These are phyloP conservation scores for Homarus gammarus DNA, from an alignment of 2,888 invertebrate species.

Conservation along the genomic window DNA sequence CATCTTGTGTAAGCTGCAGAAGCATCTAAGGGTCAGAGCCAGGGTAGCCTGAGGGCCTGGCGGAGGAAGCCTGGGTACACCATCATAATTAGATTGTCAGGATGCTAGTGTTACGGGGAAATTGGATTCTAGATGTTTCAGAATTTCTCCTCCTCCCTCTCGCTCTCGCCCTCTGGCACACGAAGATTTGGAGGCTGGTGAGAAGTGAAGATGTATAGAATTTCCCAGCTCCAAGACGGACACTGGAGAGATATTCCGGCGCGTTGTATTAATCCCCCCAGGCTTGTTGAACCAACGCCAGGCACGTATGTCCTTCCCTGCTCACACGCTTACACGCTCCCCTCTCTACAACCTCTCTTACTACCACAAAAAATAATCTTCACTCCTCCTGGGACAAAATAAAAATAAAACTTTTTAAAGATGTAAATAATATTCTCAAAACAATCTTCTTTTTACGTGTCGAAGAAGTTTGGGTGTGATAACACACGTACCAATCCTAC, in stretches of 20 bases:
- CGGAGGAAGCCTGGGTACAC: slow-evolving; percentile 45
- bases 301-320: slow-evolving; percentile 27
- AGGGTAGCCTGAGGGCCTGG: slow-evolving; percentile 38
- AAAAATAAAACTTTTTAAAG: not conserved
- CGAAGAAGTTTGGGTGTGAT: not conserved
- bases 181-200: slow-evolving; percentile 15
- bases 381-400: not conserved
- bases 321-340: not conserved
- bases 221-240: slow-evolving; percentile 53
- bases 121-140: slow-evolving; percentile 71
- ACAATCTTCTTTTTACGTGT: no score
- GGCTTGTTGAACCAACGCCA: slow-evolving; percentile 49
- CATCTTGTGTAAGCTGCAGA: slow-evolving; percentile 67
- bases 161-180: not conserved
- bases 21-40: slow-evolving; percentile 63
- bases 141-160: slow-evolving; percentile 55
- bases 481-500: not conserved
- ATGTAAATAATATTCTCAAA: no score
- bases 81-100: slow-evolving; percentile 71
- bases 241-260: slow-evolving; percentile 45
- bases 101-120: slow-evolving; percentile 67
- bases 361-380: not conserved
- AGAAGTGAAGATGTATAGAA: slow-evolving; percentile 57
- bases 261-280: slow-evolving; percentile 49
- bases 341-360: not conserved